phyloP scores from a whole-genome alignment of 1,140 invertebrate species.

The Magallana gigas region DNA sequence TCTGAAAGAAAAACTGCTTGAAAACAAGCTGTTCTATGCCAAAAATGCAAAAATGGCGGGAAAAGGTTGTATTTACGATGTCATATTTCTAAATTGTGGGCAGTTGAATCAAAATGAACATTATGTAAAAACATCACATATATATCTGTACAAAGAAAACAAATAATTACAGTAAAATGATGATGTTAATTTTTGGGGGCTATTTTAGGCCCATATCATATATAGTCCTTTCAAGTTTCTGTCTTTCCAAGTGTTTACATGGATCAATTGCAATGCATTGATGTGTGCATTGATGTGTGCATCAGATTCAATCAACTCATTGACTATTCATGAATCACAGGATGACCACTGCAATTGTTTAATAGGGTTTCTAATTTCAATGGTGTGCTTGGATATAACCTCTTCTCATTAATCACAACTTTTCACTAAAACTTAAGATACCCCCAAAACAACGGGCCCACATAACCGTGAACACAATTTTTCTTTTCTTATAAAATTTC shows the following conservation, averaged over 20 bases:
- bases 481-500: neutral
- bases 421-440: neutral
- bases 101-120: too few species aligned
- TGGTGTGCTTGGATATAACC: neutral
- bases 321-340: slow-evolving; percentile 8
- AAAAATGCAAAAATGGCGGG: too few species aligned
- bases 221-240: too few species aligned
- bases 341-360: neutral
- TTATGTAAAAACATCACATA: too few species aligned
- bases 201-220: too few species aligned
- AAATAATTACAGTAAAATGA: too few species aligned
- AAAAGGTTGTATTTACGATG: too few species aligned
- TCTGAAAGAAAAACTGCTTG: too few species aligned
- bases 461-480: slow-evolving; percentile 19
- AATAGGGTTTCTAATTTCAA: slow-evolving; percentile 20
- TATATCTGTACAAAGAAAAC: too few species aligned
- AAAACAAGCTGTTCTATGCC: too few species aligned
- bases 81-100: too few species aligned
- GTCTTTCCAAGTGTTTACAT: neutral
- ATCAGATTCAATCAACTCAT: slow-evolving; percentile 8
- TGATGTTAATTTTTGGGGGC: too few species aligned
- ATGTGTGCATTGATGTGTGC: slow-evolving; percentile 2
- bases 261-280: neutral
- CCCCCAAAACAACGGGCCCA: neutral
- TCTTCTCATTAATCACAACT: slow-evolving; percentile 22